Conservation (phyloP, 2,797 vertebrate species). For the Lepidocolaptes lacrymiger region DNA sequence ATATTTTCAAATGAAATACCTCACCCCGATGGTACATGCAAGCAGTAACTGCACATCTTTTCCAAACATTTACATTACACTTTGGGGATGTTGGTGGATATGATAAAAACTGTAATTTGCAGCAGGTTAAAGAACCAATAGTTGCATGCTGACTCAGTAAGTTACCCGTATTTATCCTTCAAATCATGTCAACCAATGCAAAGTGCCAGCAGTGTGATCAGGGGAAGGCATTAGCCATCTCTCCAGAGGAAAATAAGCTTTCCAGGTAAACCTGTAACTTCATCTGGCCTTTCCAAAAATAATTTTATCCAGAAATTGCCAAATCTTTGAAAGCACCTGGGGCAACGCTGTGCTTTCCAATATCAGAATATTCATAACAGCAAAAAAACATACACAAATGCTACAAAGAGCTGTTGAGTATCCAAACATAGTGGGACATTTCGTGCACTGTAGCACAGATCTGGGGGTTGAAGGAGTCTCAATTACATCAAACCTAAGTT, state of each 20-base stretch:
- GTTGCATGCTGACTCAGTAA: background rate
- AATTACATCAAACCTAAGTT: background rate
- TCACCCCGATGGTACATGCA: background rate
- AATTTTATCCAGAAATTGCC: background rate
- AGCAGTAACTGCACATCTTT: background rate
- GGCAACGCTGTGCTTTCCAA: background rate
- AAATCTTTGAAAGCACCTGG: background rate
- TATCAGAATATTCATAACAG: background rate
- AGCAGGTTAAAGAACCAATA: background rate
- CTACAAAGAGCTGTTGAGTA: background rate
- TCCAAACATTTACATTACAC: background rate
- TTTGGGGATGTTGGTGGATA: background rate
- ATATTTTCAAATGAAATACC: background rate
- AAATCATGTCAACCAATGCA: background rate
- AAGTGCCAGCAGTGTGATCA: background rate
- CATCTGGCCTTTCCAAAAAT: background rate
- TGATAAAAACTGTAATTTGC: background rate
- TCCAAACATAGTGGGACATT: background rate
- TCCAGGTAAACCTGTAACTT: conserved; percentile 1
- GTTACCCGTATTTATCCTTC: background rate
- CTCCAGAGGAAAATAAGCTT: background rate
- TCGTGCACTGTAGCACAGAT: background rate
- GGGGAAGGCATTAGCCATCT: background rate
- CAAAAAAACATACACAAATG: background rate
- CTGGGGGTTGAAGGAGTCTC: background rate